Percentiles rank a stretch among this genome's conserved stretches.
Conservation (phyloP, 2,888 invertebrate species). For the Nephrotoma appendiculata region DNA sequence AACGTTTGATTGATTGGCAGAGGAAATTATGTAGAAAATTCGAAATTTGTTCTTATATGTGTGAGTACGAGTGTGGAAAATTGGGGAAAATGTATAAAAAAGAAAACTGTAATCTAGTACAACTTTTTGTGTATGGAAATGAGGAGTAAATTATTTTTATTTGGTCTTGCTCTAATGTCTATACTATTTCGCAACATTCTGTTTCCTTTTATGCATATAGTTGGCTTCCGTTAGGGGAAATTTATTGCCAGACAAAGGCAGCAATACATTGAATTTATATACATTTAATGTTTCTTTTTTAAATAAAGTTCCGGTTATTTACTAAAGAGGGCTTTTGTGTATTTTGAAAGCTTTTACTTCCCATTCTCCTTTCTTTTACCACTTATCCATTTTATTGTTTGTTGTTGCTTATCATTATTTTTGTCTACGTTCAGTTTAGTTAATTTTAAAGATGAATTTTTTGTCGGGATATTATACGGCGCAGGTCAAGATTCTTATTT, state of each 20-base stretch:
- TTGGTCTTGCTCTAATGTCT: not conserved
- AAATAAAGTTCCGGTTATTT: not conserved
- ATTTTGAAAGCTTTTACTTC: not conserved
- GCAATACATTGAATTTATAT: not conserved
- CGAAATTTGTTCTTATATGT: not conserved
- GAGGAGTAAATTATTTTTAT: not conserved
- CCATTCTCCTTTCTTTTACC: not conserved
- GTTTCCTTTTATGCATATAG: not conserved
- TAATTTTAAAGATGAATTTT: not conserved
- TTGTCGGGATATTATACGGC: not conserved
- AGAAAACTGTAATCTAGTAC: not conserved
- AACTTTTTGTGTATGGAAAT: not conserved
- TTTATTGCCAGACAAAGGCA: not conserved
- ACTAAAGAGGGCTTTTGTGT: not conserved
- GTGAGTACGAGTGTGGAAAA: too few relatives aligned
- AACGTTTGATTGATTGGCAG: not conserved
- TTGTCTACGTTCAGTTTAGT: not conserved
- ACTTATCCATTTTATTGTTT: not conserved
- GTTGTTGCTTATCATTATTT: not conserved
- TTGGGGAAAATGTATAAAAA: not conserved
- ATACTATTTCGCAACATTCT: not conserved
- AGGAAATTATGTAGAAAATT: not conserved
- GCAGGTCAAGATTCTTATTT: not conserved
- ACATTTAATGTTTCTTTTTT: not conserved
- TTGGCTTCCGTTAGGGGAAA: not conserved